Evolutionary conservation across 2,797 vertebrate species (phyloP), one percentile per base, ranked within the genome.

Genomic region (Mycteria americana): DNA sequence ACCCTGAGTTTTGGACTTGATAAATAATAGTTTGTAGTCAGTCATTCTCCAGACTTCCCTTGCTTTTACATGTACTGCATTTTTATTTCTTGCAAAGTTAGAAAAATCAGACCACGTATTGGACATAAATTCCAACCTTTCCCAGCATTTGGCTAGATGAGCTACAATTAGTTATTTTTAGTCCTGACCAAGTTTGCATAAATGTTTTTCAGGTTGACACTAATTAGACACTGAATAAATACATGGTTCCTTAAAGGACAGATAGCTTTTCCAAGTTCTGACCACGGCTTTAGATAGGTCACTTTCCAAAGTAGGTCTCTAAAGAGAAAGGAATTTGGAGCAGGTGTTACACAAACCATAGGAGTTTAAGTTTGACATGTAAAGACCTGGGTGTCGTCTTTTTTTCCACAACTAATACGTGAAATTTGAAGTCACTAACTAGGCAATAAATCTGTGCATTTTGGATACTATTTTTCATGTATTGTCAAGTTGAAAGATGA

Each of bases 121-220:
- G 59, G 46, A 39, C 4, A 2, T 78, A 77, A 72, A 57, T 87
- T 81, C 67, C 39, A 84, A 24, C 57, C 62, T 76, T 92, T 84
- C 22, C 30, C 37, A 72, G 17, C 28, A 43, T 88, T 90, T 78
- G 69, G 37, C 50, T 90, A 28, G 74, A 90, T 76, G 64, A 82
- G 50, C 69, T 92, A 11, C 83, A 88, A 9, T 94, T 91, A 91
- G 64, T 85, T 89, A 83, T 75, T 89, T 88, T 89, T 75, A 81
- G 79, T 88, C n/a, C n/a, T 75, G 30, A 31, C 31, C 65, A 73
- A 46, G 46, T 89, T 85, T 78, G 50, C 37, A 43, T 88, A 81
- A 75, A 33, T 74, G 35, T 43, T 91, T 73, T 94, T 77, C 65
- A 83, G 56, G 30, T 88, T 92, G 82, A 73, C 78, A 25, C 48